Conservation (phyloP, 2,113 vertebrate genomes). For the Thermophis baileyi region DNA sequence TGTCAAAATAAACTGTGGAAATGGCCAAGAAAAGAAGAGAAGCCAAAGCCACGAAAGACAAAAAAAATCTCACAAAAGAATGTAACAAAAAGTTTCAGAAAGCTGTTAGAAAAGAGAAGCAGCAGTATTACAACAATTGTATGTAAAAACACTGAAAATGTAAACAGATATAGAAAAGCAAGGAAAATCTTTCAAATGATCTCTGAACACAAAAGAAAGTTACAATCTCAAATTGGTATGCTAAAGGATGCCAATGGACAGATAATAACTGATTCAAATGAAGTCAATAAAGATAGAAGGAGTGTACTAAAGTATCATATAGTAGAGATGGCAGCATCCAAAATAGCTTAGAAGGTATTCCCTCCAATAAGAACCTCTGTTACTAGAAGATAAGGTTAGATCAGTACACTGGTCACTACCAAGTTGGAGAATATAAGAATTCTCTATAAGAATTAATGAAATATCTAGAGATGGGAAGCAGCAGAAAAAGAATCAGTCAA, state of each 20-base stretch:
- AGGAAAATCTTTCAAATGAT: background rate
- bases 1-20: background rate
- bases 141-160: background rate
- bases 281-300: background rate
- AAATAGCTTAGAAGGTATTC: background rate
- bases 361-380: background rate
- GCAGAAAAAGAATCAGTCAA: background rate
- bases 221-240: background rate
- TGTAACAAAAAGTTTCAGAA: background rate
- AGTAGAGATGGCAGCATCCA: background rate
- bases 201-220: background rate
- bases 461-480: background rate
- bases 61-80: background rate
- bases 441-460: background rate
- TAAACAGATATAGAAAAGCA: background rate
- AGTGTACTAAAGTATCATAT: background rate
- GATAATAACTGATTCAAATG: background rate
- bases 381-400: background rate
- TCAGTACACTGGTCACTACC: background rate
- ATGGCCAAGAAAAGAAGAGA: background rate
- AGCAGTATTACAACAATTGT: background rate
- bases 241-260: background rate
- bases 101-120: background rate
- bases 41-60: background rate
- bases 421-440: background rate